phyloP scores from a whole-genome alignment of 2,113 vertebrate genomes.

The Scomber japonicus region DNA sequence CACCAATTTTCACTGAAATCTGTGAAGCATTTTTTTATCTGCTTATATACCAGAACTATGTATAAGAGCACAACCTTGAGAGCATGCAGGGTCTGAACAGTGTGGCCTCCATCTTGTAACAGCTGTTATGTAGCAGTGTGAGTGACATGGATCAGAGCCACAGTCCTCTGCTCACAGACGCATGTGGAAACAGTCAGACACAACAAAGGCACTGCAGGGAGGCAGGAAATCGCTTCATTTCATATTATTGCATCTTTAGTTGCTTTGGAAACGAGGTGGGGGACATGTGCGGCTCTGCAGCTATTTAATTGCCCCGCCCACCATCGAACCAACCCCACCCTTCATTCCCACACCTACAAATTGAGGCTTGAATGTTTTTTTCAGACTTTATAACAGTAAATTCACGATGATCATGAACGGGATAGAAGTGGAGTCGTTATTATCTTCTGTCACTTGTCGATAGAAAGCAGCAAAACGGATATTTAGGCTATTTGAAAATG shows the following conservation, averaged over 20 bases:
- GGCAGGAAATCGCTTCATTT: constrained; percentile 62
- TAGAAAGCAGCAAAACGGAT: background rate
- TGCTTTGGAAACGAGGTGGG: constrained; percentile 80
- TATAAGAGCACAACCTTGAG: no score
- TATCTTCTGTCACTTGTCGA: background rate
- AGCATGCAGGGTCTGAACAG: no score
- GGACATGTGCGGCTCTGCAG: constrained; percentile 38
- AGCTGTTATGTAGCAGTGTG: constrained; percentile 9
- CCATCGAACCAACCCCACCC: constrained; percentile 6
- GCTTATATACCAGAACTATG: no score
- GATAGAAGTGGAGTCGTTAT: background rate
- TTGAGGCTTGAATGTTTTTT: background rate
- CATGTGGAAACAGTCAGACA: constrained; percentile 32
- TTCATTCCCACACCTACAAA: background rate
- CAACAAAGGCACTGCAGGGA: constrained; percentile 42
- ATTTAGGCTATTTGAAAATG: constrained; percentile 1
- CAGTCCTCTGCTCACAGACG: background rate
- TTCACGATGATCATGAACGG: background rate
- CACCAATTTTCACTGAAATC: no score
- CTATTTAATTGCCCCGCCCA: constrained; percentile 40
- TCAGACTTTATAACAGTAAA: background rate
- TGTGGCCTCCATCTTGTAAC: background rate
- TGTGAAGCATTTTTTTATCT: no score
- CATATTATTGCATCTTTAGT: constrained; percentile 79
- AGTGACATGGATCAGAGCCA: constrained; percentile 5